Evolutionary conservation across 2,797 vertebrate genomes (phyloP).

Genomic region (Podarcis siculus): DNA sequence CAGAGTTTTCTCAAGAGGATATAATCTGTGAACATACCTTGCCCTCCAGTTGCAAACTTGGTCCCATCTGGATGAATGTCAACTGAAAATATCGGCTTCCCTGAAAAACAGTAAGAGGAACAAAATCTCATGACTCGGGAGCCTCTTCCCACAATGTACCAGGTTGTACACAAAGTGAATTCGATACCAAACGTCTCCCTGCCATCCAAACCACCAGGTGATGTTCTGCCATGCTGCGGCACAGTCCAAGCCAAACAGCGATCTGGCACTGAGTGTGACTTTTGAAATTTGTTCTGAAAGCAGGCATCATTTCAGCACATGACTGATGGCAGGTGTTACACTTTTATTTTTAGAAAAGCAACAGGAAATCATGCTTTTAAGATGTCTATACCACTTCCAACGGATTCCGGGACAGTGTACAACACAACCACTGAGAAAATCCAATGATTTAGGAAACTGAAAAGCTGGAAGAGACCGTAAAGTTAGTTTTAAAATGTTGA

Average conservation of each 20-base stretch:
- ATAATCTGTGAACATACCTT: slow-evolving; percentile 81
- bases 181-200: slow-evolving; percentile 30
- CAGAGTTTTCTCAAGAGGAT: slow-evolving; percentile 1
- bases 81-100: slow-evolving; percentile 98
- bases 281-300: neutral
- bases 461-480: too few species aligned
- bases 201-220: slow-evolving; percentile 34
- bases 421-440: too few species aligned
- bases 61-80: slow-evolving; percentile 98
- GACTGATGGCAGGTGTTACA: too few species aligned
- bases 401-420: too few species aligned
- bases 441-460: too few species aligned
- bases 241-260: neutral
- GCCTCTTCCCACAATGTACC: slow-evolving; percentile 29
- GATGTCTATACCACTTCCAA: too few species aligned
- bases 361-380: neutral
- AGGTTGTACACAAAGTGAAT: neutral
- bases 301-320: neutral
- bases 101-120: slow-evolving; percentile 75
- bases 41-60: slow-evolving; percentile 97
- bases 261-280: neutral
- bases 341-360: neutral
- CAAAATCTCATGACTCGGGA: slow-evolving; percentile 33
- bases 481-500: too few species aligned
- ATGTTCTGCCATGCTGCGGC: neutral